Percentiles rank a stretch among this genome's conserved stretches.
Conservation (phyloP, 2,888 invertebrate genomes). For the Parnassius mnemosyne region DNA sequence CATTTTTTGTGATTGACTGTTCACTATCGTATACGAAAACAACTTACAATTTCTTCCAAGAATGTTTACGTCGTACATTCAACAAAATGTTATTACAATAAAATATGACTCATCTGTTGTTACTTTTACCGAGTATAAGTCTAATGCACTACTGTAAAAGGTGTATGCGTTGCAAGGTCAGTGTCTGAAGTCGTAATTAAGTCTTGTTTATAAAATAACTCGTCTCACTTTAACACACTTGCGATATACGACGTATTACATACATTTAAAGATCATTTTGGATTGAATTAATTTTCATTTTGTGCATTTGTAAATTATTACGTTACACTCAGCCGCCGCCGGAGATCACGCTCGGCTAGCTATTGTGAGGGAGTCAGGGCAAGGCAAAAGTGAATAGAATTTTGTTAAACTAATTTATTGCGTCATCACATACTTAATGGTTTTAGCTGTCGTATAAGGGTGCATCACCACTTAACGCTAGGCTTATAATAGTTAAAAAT, state of each 20-base stretch:
- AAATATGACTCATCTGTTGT: too few relatives aligned
- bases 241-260: neutral
- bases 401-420: too few relatives aligned
- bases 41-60: too few relatives aligned
- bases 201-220: neutral
- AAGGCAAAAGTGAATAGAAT: too few relatives aligned
- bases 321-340: slow-evolving; percentile 13
- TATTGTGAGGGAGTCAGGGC: slow-evolving; percentile 22
- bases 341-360: slow-evolving; percentile 18
- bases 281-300: neutral
- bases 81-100: too few relatives aligned
- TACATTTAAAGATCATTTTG: neutral
- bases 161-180: slow-evolving; percentile 15
- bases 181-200: slow-evolving; percentile 14
- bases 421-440: too few relatives aligned
- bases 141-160: slow-evolving; percentile 12
- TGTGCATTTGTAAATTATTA: neutral
- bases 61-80: too few relatives aligned
- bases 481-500: too few relatives aligned
- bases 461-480: too few relatives aligned
- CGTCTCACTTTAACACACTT: neutral
- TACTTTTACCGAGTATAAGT: slow-evolving; percentile 2
- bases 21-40: too few relatives aligned
- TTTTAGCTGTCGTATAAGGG: too few relatives aligned
- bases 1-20: too few relatives aligned